These are phyloP conservation scores for Pterocles orientalis DNA, from an alignment of 2,113 vertebrate genomes.

Conservation along the genomic window DNA sequence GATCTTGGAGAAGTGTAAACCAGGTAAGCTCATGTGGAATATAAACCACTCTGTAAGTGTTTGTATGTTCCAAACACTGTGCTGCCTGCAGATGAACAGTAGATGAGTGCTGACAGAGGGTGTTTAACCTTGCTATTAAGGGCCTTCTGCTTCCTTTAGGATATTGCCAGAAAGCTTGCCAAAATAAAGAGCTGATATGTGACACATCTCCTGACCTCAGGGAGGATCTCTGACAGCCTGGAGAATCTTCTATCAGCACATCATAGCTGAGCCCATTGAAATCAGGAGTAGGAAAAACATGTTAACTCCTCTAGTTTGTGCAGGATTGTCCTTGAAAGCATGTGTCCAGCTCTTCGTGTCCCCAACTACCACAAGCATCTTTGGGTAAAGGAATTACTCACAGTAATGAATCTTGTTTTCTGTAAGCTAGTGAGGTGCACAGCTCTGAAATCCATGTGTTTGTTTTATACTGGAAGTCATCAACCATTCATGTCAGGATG, in stretches of 20 bases:
- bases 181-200: constrained; percentile 6
- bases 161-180: neutral
- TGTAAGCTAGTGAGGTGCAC: neutral
- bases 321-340: neutral
- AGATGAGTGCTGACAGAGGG: neutral
- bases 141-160: neutral
- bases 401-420: neutral
- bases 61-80: neutral
- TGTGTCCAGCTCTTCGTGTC: neutral
- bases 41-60: neutral
- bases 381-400: neutral
- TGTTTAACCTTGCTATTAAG: neutral
- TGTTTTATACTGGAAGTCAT: neutral
- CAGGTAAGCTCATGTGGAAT: neutral
- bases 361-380: neutral
- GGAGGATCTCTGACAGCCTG: neutral
- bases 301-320: neutral
- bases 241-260: neutral
- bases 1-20: neutral
- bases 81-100: neutral
- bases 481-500: neutral
- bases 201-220: neutral
- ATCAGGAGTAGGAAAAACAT: neutral
- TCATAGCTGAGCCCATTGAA: neutral
- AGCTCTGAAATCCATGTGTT: neutral